Conservation (phyloP, 2,888 invertebrate species). For the Epinotia brunnichana region DNA sequence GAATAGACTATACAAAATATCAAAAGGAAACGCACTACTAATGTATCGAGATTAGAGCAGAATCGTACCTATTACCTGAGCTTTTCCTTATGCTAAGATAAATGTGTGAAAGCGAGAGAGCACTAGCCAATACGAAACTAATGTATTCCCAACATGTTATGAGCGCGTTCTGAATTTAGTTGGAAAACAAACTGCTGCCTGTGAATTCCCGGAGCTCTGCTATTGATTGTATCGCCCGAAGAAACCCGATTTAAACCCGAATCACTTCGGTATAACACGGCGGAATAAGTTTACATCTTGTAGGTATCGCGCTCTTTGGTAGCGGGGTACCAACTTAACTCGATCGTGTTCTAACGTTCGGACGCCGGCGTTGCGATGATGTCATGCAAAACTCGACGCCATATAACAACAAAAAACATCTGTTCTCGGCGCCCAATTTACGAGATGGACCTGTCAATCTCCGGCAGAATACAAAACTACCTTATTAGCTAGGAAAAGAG, state of each 20-base stretch:
- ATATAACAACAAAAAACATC: slow-evolving; percentile 30
- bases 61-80: not conserved
- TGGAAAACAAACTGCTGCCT: not conserved
- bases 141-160: not conserved
- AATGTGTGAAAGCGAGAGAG: not conserved
- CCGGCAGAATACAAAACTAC: slow-evolving; percentile 12
- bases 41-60: not conserved
- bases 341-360: not conserved
- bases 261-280: not conserved
- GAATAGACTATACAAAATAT: no score
- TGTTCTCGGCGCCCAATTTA: slow-evolving; percentile 18
- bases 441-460: slow-evolving; percentile 6
- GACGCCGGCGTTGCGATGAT: slow-evolving; percentile 17
- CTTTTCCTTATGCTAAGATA: not conserved
- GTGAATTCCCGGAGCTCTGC: slow-evolving; percentile 1
- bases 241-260: not conserved
- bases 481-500: not conserved
- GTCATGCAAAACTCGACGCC: slow-evolving; percentile 29
- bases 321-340: not conserved
- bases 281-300: not conserved
- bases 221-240: slow-evolving; percentile 11
- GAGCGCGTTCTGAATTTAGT: not conserved
- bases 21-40: not conserved
- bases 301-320: not conserved
- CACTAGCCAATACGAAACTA: not conserved